Evolutionary conservation across 2,797 vertebrate species (phyloP).

Genomic region (Acipenser oxyrinchus): DNA sequence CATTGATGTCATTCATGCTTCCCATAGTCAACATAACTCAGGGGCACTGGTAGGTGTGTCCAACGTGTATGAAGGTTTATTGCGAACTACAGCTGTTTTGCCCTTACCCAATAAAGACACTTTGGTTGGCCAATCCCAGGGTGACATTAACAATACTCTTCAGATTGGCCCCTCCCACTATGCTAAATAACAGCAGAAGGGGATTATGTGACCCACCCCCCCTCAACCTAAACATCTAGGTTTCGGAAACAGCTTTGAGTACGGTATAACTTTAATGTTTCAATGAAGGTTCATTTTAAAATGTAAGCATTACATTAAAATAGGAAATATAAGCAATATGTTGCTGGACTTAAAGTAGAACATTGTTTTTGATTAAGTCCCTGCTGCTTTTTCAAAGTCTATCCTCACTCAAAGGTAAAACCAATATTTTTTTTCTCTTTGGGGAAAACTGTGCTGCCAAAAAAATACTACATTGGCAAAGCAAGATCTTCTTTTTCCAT

Average conservation of each 20-base stretch:
- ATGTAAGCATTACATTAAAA: neutral
- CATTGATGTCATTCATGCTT: no score
- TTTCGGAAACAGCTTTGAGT: neutral
- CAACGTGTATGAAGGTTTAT: no score
- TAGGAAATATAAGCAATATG: conserved; percentile 13
- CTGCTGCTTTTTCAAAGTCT: neutral
- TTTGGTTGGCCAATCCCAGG: no score
- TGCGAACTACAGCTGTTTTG: no score
- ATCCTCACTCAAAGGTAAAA: neutral
- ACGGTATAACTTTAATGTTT: neutral
- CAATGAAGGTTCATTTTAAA: neutral
- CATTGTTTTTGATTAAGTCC: conserved; percentile 1
- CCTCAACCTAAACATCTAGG: neutral
- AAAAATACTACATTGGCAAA: neutral
- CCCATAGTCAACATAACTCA: no score
- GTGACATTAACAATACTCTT: no score
- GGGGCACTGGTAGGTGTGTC: no score
- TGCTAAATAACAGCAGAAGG: conserved; percentile 16
- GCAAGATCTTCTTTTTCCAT: neutral
- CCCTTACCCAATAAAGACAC: no score
- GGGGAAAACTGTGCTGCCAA: neutral
- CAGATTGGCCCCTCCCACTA: no score
- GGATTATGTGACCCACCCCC: conserved; percentile 34
- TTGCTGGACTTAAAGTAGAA: conserved; percentile 15
- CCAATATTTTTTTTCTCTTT: neutral